Conservation (phyloP, 2,888 invertebrate genomes). For the Andrena haemorrhoa region DNA sequence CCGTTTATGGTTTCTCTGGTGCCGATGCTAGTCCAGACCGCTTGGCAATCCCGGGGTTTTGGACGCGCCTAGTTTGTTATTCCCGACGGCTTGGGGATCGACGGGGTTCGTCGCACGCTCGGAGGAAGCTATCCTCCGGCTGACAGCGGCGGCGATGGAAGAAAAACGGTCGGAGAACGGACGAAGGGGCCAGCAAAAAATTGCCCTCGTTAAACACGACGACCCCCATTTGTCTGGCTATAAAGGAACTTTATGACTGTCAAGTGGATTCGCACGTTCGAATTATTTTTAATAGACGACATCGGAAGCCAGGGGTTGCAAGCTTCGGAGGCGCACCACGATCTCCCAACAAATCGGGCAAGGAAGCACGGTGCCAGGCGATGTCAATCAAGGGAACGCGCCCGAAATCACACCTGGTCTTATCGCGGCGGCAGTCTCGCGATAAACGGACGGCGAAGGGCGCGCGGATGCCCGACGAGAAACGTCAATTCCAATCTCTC, state of each 20-base stretch:
- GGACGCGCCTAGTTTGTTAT: constrained; percentile 55
- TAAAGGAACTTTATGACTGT: constrained; percentile 45
- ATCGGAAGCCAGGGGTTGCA: background rate
- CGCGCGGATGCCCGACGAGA: background rate
- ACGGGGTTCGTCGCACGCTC: constrained; percentile 46
- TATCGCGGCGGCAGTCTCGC: background rate
- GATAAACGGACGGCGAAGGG: background rate
- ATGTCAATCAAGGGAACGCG: background rate
- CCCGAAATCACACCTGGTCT: background rate
- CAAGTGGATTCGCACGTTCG: constrained; percentile 5
- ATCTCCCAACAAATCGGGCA: background rate
- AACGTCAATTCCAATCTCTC: constrained; percentile 22
- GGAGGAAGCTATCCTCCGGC: constrained; percentile 15
- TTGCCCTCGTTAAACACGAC: constrained; percentile 54
- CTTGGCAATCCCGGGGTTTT: constrained; percentile 65
- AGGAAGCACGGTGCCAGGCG: background rate
- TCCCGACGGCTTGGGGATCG: constrained; percentile 54
- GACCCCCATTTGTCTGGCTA: constrained; percentile 55
- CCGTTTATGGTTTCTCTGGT: constrained; percentile 61
- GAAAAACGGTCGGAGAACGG: constrained; percentile 23
- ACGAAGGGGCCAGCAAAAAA: constrained; percentile 37
- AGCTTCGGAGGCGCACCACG: no score
- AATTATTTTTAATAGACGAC: constrained; percentile 49
- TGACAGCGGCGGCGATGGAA: constrained; percentile 34
- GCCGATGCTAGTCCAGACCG: constrained; percentile 61